Evolutionary conservation across 2,797 vertebrate species (phyloP).

Genomic region (Smutsia temminckii): DNA sequence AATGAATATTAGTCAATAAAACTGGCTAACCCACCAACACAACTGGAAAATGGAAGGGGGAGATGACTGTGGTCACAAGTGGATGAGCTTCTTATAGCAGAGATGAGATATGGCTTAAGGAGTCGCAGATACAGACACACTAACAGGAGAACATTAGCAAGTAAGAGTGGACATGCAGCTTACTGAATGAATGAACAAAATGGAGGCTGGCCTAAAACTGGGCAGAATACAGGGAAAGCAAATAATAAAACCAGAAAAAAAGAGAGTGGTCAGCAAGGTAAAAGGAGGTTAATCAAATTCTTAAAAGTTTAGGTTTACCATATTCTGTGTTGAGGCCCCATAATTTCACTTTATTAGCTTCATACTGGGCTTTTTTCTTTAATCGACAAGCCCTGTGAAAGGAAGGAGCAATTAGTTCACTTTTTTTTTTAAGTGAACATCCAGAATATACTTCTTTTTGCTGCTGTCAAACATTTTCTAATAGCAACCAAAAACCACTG

Average conservation of each 20-base stretch:
- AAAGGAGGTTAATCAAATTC: conserved; percentile 49
- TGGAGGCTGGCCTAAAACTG: not conserved
- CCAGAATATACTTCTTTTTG: conserved; percentile 53
- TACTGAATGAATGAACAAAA: conserved; percentile 7
- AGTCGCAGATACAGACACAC: not conserved
- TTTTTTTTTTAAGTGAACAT: conserved; percentile 53
- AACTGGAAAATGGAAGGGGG: not conserved
- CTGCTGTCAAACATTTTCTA: conserved; percentile 43
- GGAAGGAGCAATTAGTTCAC: conserved; percentile 66
- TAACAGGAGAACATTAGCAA: conserved; percentile 1
- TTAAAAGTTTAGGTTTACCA: conserved; percentile 87
- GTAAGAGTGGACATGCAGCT: not conserved
- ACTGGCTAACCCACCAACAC: not conserved
- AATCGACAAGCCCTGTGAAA: conserved; percentile 95
- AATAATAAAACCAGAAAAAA: conserved; percentile 54
- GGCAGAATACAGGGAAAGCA: not conserved
- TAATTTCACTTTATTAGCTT: conserved; percentile 99
- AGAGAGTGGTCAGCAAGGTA: conserved; percentile 66
- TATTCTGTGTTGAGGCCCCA: conserved; percentile 99
- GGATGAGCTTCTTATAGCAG: not conserved
- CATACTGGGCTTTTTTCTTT: conserved; percentile 99
- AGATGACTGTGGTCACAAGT: not conserved
- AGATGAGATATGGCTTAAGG: not conserved
- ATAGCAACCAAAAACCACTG: conserved; percentile 25
- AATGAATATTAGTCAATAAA: not conserved